Evolutionary conservation across 2,113 vertebrate species (phyloP), one percentile per base, ranked within the genome.

Genomic region (Heterotilapia buettikoferi): DNA sequence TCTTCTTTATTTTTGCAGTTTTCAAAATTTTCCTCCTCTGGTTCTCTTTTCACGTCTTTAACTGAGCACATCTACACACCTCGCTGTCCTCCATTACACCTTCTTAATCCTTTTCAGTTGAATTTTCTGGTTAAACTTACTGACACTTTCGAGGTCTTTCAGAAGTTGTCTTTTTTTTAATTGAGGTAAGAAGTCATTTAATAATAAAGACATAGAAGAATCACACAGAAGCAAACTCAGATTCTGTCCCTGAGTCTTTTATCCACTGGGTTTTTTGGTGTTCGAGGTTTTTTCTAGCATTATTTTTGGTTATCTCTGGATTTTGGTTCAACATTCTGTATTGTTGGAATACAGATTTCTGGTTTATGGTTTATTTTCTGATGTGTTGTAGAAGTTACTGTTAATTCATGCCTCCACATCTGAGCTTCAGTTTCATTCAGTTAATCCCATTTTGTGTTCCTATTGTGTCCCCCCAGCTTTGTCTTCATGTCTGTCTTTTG

Each of bases 51-150:
- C 68, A 38, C 14, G 9, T 81, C 83, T 40, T 73, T 63, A 84
- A 83, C 80, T 31, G 84, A 86, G 83, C 83, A 80, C 88, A 82
- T 90, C 86, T 91, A 91, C 86, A 86, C 87, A 89, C 59, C 54
- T 21, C 4, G 26, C 84, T 86, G 83, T 92, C 79, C 61, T 82
- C 84, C 76, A 63, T 91, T 86, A 43, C 89, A 86, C 84, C 88
- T 82, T 85, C 80, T 89, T 79, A 3, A 66, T 9, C 68, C 83
- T 56, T 87, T 90, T 88, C 85, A 82, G 84, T 87, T 89, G 1
- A 45, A 53, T 78, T 86, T 85, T 71, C 53, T 84, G 38, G 80
- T n/a, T 80, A 83, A 94, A 90, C 56, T 47, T 90, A 79, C 54
- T 91, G 84, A 86, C 82, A 87, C 85, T 89, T 85, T 54, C 9